These are phyloP conservation scores for Triplophysa dalaica DNA, from an alignment of 2,113 vertebrate species.

Conservation along the genomic window DNA sequence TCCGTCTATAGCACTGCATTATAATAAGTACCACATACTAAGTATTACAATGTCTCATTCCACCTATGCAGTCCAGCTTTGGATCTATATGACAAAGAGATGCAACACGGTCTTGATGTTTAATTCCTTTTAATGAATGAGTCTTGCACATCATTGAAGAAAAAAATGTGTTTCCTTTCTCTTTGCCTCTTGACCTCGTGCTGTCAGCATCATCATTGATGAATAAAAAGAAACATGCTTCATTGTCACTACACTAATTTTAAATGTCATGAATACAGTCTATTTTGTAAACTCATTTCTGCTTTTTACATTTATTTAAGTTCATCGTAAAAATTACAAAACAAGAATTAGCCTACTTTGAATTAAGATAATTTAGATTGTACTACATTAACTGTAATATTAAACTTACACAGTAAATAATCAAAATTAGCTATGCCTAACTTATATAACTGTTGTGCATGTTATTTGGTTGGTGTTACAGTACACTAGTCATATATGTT, in stretches of 20 bases:
- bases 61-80: not conserved
- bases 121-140: conserved; percentile 21
- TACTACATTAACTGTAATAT: no score
- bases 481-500: no score
- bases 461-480: no score
- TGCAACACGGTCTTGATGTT: not conserved
- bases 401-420: no score
- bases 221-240: not conserved
- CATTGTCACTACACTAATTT: not conserved
- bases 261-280: no score
- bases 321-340: no score
- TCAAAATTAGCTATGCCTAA: no score
- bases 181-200: not conserved
- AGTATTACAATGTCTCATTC: not conserved
- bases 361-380: no score
- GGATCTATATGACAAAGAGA: not conserved
- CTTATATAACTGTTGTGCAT: no score
- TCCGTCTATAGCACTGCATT: not conserved
- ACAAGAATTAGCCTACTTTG: no score
- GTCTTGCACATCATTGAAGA: conserved; percentile 5
- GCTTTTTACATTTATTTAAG: no score
- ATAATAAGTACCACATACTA: not conserved
- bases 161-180: not conserved
- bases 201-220: not conserved
- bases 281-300: no score